Conservation (phyloP, 2,797 vertebrate genomes). For the Ctenopoma kingsleyae region DNA sequence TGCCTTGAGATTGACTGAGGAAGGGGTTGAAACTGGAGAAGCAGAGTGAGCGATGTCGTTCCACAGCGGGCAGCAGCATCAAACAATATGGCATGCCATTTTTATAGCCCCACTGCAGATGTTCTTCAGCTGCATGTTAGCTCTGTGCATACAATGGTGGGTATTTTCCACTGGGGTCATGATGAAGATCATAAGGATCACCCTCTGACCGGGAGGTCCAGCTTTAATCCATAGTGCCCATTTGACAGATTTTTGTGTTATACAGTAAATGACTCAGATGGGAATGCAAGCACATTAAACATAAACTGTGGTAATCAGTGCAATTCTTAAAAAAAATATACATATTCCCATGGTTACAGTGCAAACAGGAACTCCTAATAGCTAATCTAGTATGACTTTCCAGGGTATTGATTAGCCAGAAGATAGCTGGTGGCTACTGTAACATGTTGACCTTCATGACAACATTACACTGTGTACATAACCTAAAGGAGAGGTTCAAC, state of each 20-base stretch:
- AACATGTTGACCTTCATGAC: neutral
- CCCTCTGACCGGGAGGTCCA: constrained; percentile 27
- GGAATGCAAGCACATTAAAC: neutral
- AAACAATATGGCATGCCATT: constrained; percentile 40
- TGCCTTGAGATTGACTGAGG: constrained; percentile 56
- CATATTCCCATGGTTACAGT: neutral
- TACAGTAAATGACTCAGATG: constrained; percentile 13
- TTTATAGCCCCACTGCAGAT: constrained; percentile 68
- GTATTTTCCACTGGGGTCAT: constrained; percentile 49
- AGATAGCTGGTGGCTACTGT: neutral
- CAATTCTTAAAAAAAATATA: no score
- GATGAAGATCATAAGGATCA: constrained; percentile 19
- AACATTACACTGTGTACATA: neutral
- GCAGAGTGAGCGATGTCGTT: constrained; percentile 70
- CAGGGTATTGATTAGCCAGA: neutral
- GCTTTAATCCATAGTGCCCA: constrained; percentile 19
- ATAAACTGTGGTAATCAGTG: neutral
- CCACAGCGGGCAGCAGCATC: constrained; percentile 65
- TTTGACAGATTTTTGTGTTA: constrained; percentile 23
- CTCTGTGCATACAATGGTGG: constrained; percentile 39
- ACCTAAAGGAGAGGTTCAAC: neutral
- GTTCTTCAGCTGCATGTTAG: constrained; percentile 57
- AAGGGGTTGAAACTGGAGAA: constrained; percentile 72
- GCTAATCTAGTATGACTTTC: neutral
- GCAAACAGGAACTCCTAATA: neutral